Evolutionary conservation across 37 sponge, comb jelly and placozoan genomes (phyloP).

Genomic region (Eunapius fragilis): DNA sequence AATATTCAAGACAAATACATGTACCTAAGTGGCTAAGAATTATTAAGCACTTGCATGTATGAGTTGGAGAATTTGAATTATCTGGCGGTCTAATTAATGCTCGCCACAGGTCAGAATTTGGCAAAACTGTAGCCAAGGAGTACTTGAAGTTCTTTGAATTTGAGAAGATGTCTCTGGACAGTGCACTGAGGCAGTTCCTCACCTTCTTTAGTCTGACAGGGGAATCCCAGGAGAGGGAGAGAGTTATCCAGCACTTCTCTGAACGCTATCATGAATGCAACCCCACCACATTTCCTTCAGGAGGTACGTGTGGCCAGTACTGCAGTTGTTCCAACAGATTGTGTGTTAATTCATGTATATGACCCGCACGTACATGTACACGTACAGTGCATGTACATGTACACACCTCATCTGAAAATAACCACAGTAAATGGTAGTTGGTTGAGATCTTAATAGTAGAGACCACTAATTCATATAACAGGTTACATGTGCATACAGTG

Average conservation of each 20-base stretch:
- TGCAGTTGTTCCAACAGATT: no score
- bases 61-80: no score
- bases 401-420: background rate
- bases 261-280: slow-evolving; percentile 73
- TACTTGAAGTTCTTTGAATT: slow-evolving; percentile 85
- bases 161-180: slow-evolving; percentile 34
- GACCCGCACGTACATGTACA: no score
- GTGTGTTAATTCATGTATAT: background rate
- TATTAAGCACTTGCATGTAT: background rate
- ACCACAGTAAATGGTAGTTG: no score
- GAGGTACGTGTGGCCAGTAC: background rate
- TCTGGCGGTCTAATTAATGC: no score
- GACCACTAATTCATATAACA: no score
- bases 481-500: no score
- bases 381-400: no score
- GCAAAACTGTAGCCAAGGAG: slow-evolving; percentile 65
- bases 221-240: slow-evolving; percentile 83
- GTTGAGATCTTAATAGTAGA: no score
- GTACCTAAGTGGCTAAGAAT: background rate
- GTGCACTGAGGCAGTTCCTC: slow-evolving; percentile 71
- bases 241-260: slow-evolving; percentile 87
- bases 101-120: slow-evolving; percentile 67
- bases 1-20: no score
- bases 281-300: slow-evolving; percentile 33
- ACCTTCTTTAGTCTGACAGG: slow-evolving; percentile 66